Percentiles rank a stretch among this genome's conserved stretches.
phyloP scores from a whole-genome alignment of 1,140 invertebrate genomes.

The Leguminivora glycinivorella region DNA sequence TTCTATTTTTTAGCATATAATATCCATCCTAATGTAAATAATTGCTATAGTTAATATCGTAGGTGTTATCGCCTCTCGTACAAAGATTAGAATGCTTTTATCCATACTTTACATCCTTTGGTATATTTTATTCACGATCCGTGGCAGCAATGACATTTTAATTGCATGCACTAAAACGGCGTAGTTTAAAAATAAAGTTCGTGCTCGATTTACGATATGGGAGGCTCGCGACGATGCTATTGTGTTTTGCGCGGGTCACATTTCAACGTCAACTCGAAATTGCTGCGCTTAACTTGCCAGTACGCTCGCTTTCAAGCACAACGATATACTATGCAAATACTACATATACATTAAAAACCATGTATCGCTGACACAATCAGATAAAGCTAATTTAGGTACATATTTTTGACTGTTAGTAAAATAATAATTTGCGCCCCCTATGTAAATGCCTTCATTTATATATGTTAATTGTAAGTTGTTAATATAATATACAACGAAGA shows the following conservation, averaged over 20 bases:
- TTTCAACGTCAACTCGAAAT: constrained; percentile 19
- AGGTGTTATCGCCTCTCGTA: background rate
- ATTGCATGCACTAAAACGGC: constrained; percentile 17
- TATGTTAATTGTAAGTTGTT: no score
- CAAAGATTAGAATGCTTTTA: background rate
- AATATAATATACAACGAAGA: no score
- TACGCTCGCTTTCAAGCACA: background rate
- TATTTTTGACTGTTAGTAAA: no score
- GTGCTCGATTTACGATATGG: constrained; percentile 24
- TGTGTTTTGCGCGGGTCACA: constrained; percentile 25
- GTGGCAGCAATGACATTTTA: constrained; percentile 10
- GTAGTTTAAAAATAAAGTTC: constrained; percentile 26
- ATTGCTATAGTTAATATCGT: background rate
- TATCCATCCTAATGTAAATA: background rate
- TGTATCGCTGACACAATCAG: no score
- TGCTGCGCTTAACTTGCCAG: background rate
- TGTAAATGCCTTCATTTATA: no score
- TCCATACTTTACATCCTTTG: background rate
- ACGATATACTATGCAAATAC: background rate
- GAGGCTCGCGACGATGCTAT: constrained; percentile 20
- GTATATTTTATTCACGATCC: background rate
- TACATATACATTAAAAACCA: background rate
- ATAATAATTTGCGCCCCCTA: no score
- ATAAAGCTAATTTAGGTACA: no score
- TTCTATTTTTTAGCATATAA: background rate